Evolutionary conservation across 2,113 vertebrate species (phyloP), one percentile per base, ranked within the genome.

Genomic region (Muscicapa adusta): DNA sequence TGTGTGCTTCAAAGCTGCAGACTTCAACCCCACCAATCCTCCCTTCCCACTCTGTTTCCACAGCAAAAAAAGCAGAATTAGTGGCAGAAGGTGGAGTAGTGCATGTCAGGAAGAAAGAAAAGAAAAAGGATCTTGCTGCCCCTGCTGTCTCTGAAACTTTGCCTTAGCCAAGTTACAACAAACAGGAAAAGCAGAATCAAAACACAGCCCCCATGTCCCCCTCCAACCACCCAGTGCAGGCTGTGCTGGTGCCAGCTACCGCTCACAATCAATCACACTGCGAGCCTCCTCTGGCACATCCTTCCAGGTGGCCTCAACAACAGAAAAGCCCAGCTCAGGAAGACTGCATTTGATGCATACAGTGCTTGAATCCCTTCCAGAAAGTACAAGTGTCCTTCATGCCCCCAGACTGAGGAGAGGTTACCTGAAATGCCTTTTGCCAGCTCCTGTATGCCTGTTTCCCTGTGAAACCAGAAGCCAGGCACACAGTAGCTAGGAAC

Each of bases 161-260:
- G 68, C 67, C 74, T 84, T 66, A 86, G 79, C 85, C 92, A 91
- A 93, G 71, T 65, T 83, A 94, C 57, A 83, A 79, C 78, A 92
- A 94, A 91, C 84, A 96, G 93, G 94, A 95, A 97, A 96, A 80
- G 77, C 57, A 92, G 78, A 94, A 81, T 83, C 92, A 87, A 96
- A 93, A 83, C 81, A 88, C 70, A 89, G 76, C 54, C 83, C 57
- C 73, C 77, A 40, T 10, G 10, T 47, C 58, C 65, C 72, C 16
- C 60, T 88, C 47, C 80, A 92, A 61, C 90, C 82, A 86, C 50
- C 50, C 71, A 79, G 50, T 17, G 4, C 60, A 53, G 60, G 38
- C 91, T 86, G 86, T 25, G 0, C 66, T 25, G 18, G 33, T 93
- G 93, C 85, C 94, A 96, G 88, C 92, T 83, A 67, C 78, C 0